Evolutionary conservation across 2,113 vertebrate species (phyloP).

Genomic region (Chunga burmeisteri): DNA sequence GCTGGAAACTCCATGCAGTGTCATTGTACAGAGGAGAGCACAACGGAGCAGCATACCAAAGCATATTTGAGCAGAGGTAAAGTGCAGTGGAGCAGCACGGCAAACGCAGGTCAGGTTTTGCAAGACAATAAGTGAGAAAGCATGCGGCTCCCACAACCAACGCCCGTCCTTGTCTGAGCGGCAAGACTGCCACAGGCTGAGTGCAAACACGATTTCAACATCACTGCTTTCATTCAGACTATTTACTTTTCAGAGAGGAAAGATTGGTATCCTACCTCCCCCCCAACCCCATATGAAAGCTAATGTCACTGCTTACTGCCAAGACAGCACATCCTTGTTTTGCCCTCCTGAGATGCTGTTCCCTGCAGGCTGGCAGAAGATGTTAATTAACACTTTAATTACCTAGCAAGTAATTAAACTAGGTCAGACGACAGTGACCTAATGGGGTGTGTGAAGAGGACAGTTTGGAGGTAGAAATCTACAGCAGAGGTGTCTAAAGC

Average conservation of each 20-base stretch:
- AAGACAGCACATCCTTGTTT: neutral
- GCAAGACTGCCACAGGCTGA: neutral
- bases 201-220: accelerated
- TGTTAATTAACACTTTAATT: too few species aligned
- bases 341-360: neutral
- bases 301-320: neutral
- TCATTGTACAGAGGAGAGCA: neutral
- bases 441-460: neutral
- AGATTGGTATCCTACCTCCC: accelerated
- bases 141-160: accelerated
- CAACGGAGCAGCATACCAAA: accelerated
- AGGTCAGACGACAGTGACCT: neutral
- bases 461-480: neutral
- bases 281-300: neutral
- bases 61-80: neutral
- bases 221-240: neutral
- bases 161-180: accelerated
- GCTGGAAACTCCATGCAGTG: neutral
- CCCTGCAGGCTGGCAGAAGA: neutral
- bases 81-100: neutral
- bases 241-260: neutral
- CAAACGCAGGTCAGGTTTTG: neutral
- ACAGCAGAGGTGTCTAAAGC: neutral
- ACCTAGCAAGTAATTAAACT: neutral
- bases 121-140: neutral